Evolutionary conservation across 2,113 vertebrate species (phyloP), one percentile per base, ranked within the genome.

Genomic region (Gasterosteus aculeatus): DNA sequence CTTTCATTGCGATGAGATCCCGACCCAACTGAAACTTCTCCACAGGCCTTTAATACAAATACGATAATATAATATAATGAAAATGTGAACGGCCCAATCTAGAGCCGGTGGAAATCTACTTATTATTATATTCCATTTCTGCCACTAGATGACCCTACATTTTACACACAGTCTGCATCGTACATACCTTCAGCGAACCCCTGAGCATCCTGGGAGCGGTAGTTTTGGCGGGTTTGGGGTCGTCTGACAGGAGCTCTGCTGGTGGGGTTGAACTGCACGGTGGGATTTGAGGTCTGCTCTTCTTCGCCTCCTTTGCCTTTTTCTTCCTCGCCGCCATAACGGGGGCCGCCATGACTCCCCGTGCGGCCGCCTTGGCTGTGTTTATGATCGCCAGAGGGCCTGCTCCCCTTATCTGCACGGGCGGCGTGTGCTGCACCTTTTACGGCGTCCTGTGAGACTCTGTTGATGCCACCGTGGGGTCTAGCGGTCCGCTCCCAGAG

Each of bases 111-210:
- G 35, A 38, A 7, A 7, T 38, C 4, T 38, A 38, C 35, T 6
- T 38, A 6, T 38, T 38, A 56, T 29, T 29, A 12, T 14, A 29
- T 56, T 56, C 11, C 53, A 56, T 56, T 56, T 29, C 22, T 56
- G 22, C 53, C 22, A 12, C 12, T 29, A 6, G 22, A 56, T 56
- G 26, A 1, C 53, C 11, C 22, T 56, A 15, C 14, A 31, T 57
- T 6, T 2, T 56, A 56, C 15, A 31, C 54, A 15, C 26, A 15
- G 26, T 15, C 16, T 29, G 11, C 7, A 14, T 26, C 11, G 26
- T 29, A 56, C 96, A 94, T 94, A 97, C 97, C 94, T 90, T 93
- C 88, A 41, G 88, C 58, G 80, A 75, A 53, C 56, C 87, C 92
- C 9, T 84, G 64, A 0, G 85, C 88, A 33, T 94, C 93, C 68